Evolutionary conservation across 35 echinoderm and acorn worm species (phyloP), one percentile per base, ranked within the genome.

Genomic region (Ptychodera flava): DNA sequence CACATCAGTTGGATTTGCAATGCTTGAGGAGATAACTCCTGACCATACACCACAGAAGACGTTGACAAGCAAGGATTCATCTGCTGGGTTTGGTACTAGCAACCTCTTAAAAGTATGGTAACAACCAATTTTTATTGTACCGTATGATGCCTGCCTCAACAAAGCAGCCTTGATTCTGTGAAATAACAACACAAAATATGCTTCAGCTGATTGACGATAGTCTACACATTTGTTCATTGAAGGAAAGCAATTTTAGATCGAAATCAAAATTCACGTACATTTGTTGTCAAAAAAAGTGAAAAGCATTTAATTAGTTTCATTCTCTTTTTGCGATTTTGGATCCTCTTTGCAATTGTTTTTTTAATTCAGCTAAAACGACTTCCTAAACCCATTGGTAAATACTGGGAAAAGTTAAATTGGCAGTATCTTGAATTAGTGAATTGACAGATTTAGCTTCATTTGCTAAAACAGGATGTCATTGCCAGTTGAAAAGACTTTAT

Each of bases 1-100:
- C 32, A 99, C 96, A 90, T 99, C 96, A 31, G 96, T 99, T 31
- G 96, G 95, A 88, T 94, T 99, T 2, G 93, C 93, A 31, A 99
- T 81, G 12, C 92, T 85, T 29, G 96, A 94, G 30, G 96, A 91
- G 28, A 99, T 82, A 31, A 94, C 86, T 30, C 96, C 96, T 0
- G 96, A 92, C 1, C 90, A 36, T 32, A 99, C 83, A 38, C 96
- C 96, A 85, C 96, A 99, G 6, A 99, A 35, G 15, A 99, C 92
- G 78, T 99, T 99, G 31, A 99, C 78, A 0, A 81, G 90, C 77
- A 99, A 84, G 0, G 90, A 92, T 33, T 99, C 96, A 76, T 99
- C 85, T 81, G 94, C 88, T 0, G 93, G 92, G 38, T 91, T 99
- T 35, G 94, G 92, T 15, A 99, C 96, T 16, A 90, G 82, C 15